A percentile compares a stretch with the other conserved stretches of the same genome.
phyloP scores from a whole-genome alignment of 2,888 invertebrate genomes.

The Ephialtes manifestator region DNA sequence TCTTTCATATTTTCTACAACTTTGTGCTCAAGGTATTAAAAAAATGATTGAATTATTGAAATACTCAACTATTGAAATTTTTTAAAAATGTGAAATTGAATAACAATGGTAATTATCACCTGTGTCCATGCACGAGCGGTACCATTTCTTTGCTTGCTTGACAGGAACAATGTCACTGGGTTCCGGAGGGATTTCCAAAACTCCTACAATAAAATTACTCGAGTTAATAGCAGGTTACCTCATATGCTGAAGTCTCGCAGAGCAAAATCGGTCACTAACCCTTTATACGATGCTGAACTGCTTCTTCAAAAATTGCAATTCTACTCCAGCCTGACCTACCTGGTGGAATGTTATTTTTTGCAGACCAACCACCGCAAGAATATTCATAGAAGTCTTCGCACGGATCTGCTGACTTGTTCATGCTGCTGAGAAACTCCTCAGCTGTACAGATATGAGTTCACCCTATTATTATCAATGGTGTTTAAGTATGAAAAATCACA shows the following conservation, averaged over 20 bases:
- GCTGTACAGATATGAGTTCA: constrained; percentile 48
- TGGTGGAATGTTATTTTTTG: constrained; percentile 70
- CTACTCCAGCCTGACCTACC: constrained; percentile 69
- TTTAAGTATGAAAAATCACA: neutral
- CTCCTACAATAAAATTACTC: constrained; percentile 54
- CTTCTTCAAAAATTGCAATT: constrained; percentile 60
- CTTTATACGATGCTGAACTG: constrained; percentile 63
- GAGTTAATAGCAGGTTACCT: neutral
- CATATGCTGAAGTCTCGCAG: no score
- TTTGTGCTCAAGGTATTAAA: neutral
- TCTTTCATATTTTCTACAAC: no score
- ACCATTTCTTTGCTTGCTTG: constrained; percentile 74
- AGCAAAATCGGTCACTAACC: constrained; percentile 10
- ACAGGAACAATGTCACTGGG: constrained; percentile 72
- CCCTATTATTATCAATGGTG: neutral
- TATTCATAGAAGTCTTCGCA: constrained; percentile 77
- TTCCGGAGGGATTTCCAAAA: constrained; percentile 56
- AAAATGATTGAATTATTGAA: neutral
- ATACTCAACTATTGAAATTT: neutral
- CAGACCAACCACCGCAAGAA: constrained; percentile 73
- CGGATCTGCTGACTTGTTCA: constrained; percentile 74
- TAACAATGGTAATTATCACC: constrained; percentile 62
- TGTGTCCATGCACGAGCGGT: constrained; percentile 73
- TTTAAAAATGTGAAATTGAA: neutral
- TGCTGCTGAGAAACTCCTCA: constrained; percentile 64